Evolutionary conservation across 1,140 invertebrate genomes (phyloP).

Genomic region (Orussus abietinus): DNA sequence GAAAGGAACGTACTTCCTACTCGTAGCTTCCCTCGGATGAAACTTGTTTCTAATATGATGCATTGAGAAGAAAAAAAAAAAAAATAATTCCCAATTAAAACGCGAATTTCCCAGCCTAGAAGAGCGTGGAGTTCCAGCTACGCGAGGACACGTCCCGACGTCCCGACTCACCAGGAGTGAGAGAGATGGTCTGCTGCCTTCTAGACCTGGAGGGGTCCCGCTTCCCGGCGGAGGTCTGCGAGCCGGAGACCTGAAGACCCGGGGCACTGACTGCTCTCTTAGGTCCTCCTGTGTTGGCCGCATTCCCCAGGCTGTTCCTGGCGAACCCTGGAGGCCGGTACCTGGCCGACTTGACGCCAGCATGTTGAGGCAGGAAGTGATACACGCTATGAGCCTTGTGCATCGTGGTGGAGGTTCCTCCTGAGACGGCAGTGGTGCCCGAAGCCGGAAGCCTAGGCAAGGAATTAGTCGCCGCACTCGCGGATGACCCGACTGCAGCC

Average conservation of each 20-base stretch:
- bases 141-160: too few relatives aligned
- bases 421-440: slow-evolving; percentile 46
- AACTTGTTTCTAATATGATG: too few relatives aligned
- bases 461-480: slow-evolving; percentile 66
- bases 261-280: slow-evolving; percentile 70
- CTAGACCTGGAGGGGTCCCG: slow-evolving; percentile 36
- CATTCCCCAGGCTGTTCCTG: slow-evolving; percentile 44
- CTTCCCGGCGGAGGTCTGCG: slow-evolving; percentile 31
- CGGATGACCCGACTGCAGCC: slow-evolving; percentile 48
- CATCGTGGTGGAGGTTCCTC: slow-evolving; percentile 57
- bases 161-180: slow-evolving; percentile 57
- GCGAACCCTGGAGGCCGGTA: slow-evolving; percentile 79
- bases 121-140: too few relatives aligned
- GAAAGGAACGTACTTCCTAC: too few relatives aligned
- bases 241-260: slow-evolving; percentile 60
- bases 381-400: slow-evolving; percentile 68
- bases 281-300: slow-evolving; percentile 49
- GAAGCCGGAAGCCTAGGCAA: slow-evolving; percentile 67
- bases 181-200: slow-evolving; percentile 48
- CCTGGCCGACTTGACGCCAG: slow-evolving; percentile 75
- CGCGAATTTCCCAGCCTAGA: too few relatives aligned
- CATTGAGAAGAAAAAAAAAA: too few relatives aligned
- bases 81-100: too few relatives aligned
- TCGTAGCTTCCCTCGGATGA: too few relatives aligned
- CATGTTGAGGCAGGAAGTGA: slow-evolving; percentile 57